Evolutionary conservation across 2,113 vertebrate genomes (phyloP).

Genomic region (Myotis yumanensis): DNA sequence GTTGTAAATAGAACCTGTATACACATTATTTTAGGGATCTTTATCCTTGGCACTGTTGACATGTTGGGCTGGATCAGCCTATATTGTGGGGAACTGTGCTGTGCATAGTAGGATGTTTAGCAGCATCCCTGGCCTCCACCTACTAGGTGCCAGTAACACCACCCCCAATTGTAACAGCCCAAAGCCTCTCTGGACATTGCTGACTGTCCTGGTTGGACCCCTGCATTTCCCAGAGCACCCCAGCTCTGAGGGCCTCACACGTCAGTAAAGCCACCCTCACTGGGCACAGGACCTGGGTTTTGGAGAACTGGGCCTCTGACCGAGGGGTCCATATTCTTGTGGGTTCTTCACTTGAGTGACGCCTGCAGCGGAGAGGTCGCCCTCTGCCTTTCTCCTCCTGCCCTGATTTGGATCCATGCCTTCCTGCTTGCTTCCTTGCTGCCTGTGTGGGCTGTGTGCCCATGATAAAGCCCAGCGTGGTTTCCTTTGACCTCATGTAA

Average conservation of each 20-base stretch:
- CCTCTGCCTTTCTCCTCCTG: not conserved
- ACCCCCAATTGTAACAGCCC: not conserved
- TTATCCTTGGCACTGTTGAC: not conserved
- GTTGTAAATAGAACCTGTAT: not conserved
- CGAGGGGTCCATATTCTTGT: not conserved
- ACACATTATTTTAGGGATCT: not conserved
- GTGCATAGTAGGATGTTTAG: not conserved
- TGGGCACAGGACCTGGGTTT: not conserved
- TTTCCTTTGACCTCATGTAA: not conserved
- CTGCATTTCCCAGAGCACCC: not conserved
- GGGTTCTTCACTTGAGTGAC: not conserved
- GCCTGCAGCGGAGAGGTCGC: not conserved
- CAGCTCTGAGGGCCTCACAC: not conserved
- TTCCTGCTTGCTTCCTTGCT: not conserved
- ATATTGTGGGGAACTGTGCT: not conserved
- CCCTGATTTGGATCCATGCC: not conserved
- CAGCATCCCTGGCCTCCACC: not conserved
- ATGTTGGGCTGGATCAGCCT: not conserved
- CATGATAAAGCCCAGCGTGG: not conserved
- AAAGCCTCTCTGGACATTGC: not conserved
- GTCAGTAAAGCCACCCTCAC: fast-evolving
- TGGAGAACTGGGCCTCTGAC: not conserved
- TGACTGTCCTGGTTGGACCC: not conserved
- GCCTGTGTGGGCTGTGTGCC: not conserved
- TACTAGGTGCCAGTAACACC: not conserved